Percentiles rank a stretch among this genome's conserved stretches.
phyloP scores from a whole-genome alignment of 1,140 invertebrate genomes.

The Zaprionus taronus region DNA sequence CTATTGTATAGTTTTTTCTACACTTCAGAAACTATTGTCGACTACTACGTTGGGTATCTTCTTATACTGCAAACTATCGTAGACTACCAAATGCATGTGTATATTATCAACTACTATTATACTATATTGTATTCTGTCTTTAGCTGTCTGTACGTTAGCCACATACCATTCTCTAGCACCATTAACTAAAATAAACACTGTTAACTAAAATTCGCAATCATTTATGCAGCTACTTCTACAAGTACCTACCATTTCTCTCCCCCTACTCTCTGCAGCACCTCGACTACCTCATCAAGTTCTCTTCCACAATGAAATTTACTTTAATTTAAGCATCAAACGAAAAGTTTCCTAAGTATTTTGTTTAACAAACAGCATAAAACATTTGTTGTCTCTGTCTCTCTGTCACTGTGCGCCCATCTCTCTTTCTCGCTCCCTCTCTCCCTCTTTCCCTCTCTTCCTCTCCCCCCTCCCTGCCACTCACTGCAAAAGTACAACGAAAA shows the following conservation, averaged over 20 bases:
- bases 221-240: background rate
- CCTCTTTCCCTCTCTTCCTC: background rate
- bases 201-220: background rate
- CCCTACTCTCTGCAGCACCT: background rate
- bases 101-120: background rate
- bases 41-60: too few species aligned
- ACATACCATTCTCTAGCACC: background rate
- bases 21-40: too few species aligned
- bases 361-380: conserved; percentile 29
- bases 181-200: too few species aligned
- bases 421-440: background rate
- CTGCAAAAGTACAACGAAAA: background rate
- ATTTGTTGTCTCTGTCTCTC: conserved; percentile 13
- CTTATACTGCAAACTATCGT: too few species aligned
- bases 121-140: background rate
- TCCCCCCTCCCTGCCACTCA: background rate
- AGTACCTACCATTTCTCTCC: background rate
- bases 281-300: background rate
- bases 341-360: conserved; percentile 17
- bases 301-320: conserved; percentile 8
- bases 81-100: too few species aligned
- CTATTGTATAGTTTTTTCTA: too few species aligned
- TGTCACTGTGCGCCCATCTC: background rate
- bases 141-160: too few species aligned
- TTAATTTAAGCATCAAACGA: conserved; percentile 35